These are phyloP conservation scores for Acanthisitta chloris DNA, from an alignment of 2,113 vertebrate genomes.

Conservation along the genomic window DNA sequence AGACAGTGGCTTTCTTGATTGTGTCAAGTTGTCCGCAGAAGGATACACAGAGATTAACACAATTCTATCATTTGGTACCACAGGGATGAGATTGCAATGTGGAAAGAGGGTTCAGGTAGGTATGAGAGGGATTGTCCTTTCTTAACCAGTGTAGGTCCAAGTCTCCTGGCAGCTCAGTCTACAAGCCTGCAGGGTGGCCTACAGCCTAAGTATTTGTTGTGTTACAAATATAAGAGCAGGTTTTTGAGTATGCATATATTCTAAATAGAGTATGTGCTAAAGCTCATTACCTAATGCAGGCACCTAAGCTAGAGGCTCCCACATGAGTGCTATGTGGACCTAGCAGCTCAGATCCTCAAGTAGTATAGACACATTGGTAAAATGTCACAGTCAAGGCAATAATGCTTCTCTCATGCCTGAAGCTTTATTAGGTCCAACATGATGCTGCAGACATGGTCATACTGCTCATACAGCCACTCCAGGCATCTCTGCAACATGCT, in stretches of 20 bases:
- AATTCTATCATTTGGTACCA: neutral
- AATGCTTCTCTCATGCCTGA: neutral
- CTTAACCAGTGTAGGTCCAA: neutral
- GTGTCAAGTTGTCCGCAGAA: neutral
- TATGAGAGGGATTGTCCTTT: neutral
- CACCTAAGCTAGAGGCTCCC: neutral
- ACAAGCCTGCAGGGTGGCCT: neutral
- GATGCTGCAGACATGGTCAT: neutral
- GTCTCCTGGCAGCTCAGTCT: neutral
- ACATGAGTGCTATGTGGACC: fast-evolving
- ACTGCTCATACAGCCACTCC: neutral
- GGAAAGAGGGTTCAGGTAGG: neutral
- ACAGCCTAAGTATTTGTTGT: neutral
- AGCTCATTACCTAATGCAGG: neutral
- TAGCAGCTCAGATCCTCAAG: neutral
- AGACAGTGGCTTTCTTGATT: neutral
- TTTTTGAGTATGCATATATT: neutral
- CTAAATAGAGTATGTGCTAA: neutral
- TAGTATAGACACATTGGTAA: fast-evolving
- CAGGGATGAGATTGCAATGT: neutral
- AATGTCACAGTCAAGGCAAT: neutral
- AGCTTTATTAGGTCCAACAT: neutral
- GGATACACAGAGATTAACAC: neutral
- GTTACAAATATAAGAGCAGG: neutral
- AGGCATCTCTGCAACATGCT: neutral